Evolutionary conservation across 2,888 invertebrate species (phyloP).

Genomic region (Dolichomitus sp.): DNA sequence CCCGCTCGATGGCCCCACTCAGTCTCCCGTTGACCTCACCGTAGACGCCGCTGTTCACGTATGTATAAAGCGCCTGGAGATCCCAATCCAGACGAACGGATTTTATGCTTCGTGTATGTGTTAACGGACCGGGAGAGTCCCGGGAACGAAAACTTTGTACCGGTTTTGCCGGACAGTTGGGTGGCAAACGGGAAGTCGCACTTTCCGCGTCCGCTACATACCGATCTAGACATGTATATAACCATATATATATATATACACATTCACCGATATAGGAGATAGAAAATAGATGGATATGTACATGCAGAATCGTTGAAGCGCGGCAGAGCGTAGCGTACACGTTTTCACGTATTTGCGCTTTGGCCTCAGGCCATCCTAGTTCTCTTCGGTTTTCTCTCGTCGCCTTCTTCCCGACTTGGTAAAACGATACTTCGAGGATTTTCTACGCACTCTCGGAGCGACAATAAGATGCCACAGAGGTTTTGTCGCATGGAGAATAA

Average conservation of each 20-base stretch:
- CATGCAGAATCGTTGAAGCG: slow-evolving; percentile 18
- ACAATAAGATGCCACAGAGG: not conserved
- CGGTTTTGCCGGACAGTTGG: slow-evolving; percentile 25
- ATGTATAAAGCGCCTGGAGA: slow-evolving; percentile 21
- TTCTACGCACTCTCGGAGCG: not conserved
- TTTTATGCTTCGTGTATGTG: slow-evolving; percentile 14
- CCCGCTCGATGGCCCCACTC: slow-evolving; percentile 20
- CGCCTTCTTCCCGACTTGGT: not conserved
- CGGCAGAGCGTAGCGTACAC: slow-evolving; percentile 16
- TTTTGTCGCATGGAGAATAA: not conserved
- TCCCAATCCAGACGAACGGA: slow-evolving; percentile 24
- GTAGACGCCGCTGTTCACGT: not conserved
- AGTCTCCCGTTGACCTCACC: slow-evolving; percentile 39
- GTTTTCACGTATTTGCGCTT: slow-evolving; percentile 34
- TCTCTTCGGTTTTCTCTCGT: not conserved
- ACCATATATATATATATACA: slow-evolving; percentile 2
- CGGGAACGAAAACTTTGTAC: slow-evolving; percentile 39
- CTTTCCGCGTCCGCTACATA: slow-evolving; percentile 12
- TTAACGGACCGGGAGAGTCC: slow-evolving; percentile 35
- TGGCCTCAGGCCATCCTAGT: slow-evolving; percentile 43
- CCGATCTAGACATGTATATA: not conserved
- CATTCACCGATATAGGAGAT: not conserved
- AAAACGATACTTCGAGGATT: slow-evolving; percentile 15
- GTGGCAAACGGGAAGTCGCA: slow-evolving; percentile 42
- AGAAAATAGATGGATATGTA: slow-evolving; percentile 24